phyloP scores from a whole-genome alignment of 2,113 vertebrate genomes.

The Myotis lucifugus region DNA sequence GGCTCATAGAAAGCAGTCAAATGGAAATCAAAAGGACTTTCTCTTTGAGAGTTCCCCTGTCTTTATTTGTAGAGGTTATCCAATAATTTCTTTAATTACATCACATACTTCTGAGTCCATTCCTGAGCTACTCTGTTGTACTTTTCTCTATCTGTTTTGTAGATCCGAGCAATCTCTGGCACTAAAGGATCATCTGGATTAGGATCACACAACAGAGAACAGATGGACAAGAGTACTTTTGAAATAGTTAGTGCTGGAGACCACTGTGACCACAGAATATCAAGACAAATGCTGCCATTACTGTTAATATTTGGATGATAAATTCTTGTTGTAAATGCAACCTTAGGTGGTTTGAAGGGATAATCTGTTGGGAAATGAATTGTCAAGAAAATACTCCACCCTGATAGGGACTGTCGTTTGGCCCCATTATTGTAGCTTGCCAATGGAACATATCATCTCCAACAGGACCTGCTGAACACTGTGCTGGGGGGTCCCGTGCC shows the following conservation, averaged over 20 bases:
- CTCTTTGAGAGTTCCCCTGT: constrained; percentile 98
- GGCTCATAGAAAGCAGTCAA: constrained; percentile 99
- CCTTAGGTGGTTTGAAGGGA: constrained; percentile 99
- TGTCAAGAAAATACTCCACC: constrained; percentile 99
- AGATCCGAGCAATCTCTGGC: constrained; percentile 99
- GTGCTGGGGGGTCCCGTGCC: constrained; percentile 97
- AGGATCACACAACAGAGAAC: constrained; percentile 99
- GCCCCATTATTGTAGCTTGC: constrained; percentile 99
- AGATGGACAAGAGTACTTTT: constrained; percentile 99
- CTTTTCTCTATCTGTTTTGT: constrained; percentile 99
- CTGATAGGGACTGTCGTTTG: constrained; percentile 99
- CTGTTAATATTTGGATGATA: constrained; percentile 99
- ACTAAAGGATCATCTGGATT: constrained; percentile 99
- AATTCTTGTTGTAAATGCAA: constrained; percentile 99
- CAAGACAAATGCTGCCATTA: constrained; percentile 99
- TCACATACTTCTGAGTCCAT: constrained; percentile 99
- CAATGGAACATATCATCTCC: constrained; percentile 99
- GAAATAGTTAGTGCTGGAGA: constrained; percentile 99
- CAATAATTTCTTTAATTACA: constrained; percentile 97
- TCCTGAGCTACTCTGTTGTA: constrained; percentile 99
- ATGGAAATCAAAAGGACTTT: constrained; percentile 99
- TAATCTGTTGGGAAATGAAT: constrained; percentile 99
- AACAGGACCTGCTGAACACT: constrained; percentile 98
- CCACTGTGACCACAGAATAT: constrained; percentile 99
- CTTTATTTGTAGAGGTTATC: constrained; percentile 96